These are phyloP conservation scores for Thalpophila matura DNA, from an alignment of 2,888 invertebrate genomes.

Conservation along the genomic window DNA sequence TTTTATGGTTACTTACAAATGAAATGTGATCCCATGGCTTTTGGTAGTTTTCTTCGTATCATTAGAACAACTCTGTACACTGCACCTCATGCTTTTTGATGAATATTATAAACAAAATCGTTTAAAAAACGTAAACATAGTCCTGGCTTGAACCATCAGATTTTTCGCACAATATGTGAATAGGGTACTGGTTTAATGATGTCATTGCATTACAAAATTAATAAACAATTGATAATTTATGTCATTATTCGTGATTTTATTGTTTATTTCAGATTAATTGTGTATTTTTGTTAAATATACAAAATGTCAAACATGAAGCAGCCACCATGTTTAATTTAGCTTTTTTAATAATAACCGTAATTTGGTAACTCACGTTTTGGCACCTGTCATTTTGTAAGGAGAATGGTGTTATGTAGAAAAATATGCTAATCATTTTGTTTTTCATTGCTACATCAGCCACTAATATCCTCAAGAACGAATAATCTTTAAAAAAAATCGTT, in stretches of 20 bases:
- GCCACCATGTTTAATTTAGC: conserved; percentile 34
- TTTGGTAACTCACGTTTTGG: too few relatives aligned
- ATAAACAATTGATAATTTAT: background rate
- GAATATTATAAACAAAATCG: conserved; percentile 42
- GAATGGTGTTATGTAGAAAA: too few relatives aligned
- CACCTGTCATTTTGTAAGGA: too few relatives aligned
- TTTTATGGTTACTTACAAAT: conserved; percentile 74
- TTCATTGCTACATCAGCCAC: too few relatives aligned
- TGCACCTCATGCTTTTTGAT: conserved; percentile 75
- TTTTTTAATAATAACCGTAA: conserved; percentile 6
- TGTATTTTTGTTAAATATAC: conserved; percentile 19
- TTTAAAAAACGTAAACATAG: conserved; percentile 45
- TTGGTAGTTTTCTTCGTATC: conserved; percentile 76
- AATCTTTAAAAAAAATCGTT: too few relatives aligned
- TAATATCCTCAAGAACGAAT: too few relatives aligned
- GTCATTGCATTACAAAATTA: background rate
- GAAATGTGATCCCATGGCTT: conserved; percentile 81
- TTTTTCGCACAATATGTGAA: background rate
- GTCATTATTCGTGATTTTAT: background rate
- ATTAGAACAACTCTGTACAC: conserved; percentile 77
- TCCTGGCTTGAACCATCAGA: background rate
- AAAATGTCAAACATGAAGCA: conserved; percentile 52
- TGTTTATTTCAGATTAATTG: background rate
- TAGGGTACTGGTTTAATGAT: background rate
- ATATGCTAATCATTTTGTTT: too few relatives aligned